Base-by-base conservation (phyloP, 2,113 vertebrate genomes). In the Podilymbus podiceps region DNA sequence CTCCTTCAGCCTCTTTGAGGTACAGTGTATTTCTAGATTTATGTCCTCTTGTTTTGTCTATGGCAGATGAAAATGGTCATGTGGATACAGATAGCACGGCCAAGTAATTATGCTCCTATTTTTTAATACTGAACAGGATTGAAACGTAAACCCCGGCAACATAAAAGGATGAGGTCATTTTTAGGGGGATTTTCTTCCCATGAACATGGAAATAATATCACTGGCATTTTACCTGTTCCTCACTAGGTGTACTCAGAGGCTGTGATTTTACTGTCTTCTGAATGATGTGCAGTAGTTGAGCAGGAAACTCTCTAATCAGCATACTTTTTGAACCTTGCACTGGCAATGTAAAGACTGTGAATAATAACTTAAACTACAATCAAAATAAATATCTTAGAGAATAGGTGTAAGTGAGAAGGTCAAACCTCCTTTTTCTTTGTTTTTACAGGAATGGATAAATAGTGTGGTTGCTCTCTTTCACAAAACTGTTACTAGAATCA, bases 381-480 rank as follows among this genome's bases (percentile, higher is more conserved):
- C 16, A 78, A 93, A 95, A 94, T 85, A 96, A 96, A 90, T 92
- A 88, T 44, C 52, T 73, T 63, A 21, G n/a, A 68, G 64, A 77
- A 84, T 21, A 92, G 47, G 80, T 73, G 50, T 85, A 93, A 88
- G 28, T 82, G 68, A 93, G 92, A 93, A 89, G 68, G 31, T 80
- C 83, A 84, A 38, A 58, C 27, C 64, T 83, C 6, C 25, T 79
- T 95, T 96, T 78, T 75, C 58, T 96, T 88, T 96, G 56, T 96
- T 94, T 96, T 93, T 72, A 78, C 47, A 86, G 20, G 35, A 86
- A 60, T 30, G 27, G 56, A 19, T 93, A 90, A 93, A 95, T 72
- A 90, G 42, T 56, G 7, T 13, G 49, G 58, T 94, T 90, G 27
- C 13, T 85, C 9, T 90, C 52, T 84, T 74, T 92, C 69, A 78